Evolutionary conservation across 2,113 vertebrate genomes (phyloP).

Genomic region (Scomber scombrus): DNA sequence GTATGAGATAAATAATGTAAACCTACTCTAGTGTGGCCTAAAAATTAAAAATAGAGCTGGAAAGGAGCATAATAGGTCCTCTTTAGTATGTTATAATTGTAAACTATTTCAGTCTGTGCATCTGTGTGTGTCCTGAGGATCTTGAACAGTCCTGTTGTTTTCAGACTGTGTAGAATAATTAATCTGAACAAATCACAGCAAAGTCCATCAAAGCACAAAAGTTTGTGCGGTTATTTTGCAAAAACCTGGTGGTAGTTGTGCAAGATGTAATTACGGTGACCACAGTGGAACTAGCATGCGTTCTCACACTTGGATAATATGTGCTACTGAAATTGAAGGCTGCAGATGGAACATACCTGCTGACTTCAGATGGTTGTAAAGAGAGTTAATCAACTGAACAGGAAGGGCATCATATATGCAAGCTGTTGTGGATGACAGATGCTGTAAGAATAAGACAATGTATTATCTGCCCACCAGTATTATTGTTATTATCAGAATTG

Average conservation of each 20-base stretch:
- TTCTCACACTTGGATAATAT: background rate
- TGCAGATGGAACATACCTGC: constrained; percentile 39
- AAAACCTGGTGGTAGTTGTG: constrained; percentile 8
- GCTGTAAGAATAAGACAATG: constrained; percentile 12
- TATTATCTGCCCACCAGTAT: background rate
- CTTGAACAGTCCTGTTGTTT: background rate
- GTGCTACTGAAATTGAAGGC: constrained; percentile 3
- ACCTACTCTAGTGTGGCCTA: no score
- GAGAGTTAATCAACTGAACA: constrained; percentile 38
- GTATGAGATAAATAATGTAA: no score
- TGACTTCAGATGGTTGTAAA: constrained; percentile 28
- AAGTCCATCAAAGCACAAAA: constrained; percentile 1
- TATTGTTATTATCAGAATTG: background rate
- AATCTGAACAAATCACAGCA: constrained; percentile 9
- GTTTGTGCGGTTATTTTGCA: constrained; percentile 3
- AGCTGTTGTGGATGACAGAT: constrained; percentile 33
- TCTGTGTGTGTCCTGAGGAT: constrained; percentile 1
- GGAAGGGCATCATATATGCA: background rate
- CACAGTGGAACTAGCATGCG: constrained; percentile 11
- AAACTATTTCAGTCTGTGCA: background rate
- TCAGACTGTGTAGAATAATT: constrained; percentile 5
- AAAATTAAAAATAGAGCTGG: no score
- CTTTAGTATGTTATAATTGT: background rate
- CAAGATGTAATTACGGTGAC: constrained; percentile 45
- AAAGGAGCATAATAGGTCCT: no score